Percentiles rank a stretch among this genome's conserved stretches.
Conservation (phyloP, 1,140 invertebrate genomes). For the Batillaria attramentaria region DNA sequence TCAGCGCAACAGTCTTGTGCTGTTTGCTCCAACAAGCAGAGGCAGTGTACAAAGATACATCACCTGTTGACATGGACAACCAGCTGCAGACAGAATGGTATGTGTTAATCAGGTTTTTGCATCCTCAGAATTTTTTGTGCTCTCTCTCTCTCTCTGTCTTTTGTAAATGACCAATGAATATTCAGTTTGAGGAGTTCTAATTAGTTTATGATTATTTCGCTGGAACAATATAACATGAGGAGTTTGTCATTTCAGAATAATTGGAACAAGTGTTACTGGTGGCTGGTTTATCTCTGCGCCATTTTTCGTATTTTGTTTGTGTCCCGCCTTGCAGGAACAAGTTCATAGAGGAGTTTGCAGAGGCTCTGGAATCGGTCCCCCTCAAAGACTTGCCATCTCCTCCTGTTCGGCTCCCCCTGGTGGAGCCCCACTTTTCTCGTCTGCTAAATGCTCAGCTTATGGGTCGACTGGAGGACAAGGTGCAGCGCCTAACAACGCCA, state of each 20-base stretch:
- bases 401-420: conserved; percentile 42
- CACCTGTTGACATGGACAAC: conserved; percentile 65
- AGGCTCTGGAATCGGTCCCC: conserved; percentile 53
- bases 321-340: conserved; percentile 56
- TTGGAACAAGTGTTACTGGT: no score
- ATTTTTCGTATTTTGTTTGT: not conserved
- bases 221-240: no score
- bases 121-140: not conserved
- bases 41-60: conserved; percentile 55
- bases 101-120: conserved; percentile 20
- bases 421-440: conserved; percentile 58
- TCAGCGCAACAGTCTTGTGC: conserved; percentile 62
- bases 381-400: conserved; percentile 54
- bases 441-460: conserved; percentile 63
- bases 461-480: conserved; percentile 62
- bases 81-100: conserved; percentile 65
- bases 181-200: not conserved
- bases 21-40: conserved; percentile 61
- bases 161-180: not conserved
- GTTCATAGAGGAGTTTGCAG: conserved; percentile 65
- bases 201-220: not conserved
- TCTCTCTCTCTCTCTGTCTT: not conserved
- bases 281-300: no score
- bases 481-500: conserved; percentile 50
- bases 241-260: no score